Percentiles rank a stretch among this genome's conserved stretches.
These are phyloP conservation scores for Steinernema khuongi DNA, from an alignment of 1,140 invertebrate species.

Conservation along the genomic window DNA sequence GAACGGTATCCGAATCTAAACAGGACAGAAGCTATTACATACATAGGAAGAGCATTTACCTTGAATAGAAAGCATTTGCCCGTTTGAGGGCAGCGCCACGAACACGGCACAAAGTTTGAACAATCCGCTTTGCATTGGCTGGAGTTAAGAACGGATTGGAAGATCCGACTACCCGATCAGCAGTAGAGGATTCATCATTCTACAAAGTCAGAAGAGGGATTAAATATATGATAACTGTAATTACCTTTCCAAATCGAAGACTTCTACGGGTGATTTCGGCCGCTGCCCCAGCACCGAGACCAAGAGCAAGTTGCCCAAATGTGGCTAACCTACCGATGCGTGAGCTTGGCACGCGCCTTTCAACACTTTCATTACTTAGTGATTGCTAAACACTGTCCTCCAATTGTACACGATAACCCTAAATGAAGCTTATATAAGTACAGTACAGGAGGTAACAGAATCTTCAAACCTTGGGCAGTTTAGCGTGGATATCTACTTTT, in stretches of 20 bases:
- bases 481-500: conserved; percentile 12
- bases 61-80: conserved; percentile 95
- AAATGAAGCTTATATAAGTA: conserved; percentile 34
- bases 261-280: conserved; percentile 81
- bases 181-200: background rate
- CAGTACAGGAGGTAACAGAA: background rate
- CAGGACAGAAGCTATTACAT: conserved; percentile 25
- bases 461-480: conserved; percentile 26
- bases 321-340: conserved; percentile 49
- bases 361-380: conserved; percentile 39
- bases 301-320: conserved; percentile 52
- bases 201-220: conserved; percentile 1
- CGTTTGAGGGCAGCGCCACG: conserved; percentile 93
- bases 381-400: background rate
- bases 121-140: conserved; percentile 92
- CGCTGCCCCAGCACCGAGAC: conserved; percentile 75
- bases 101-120: conserved; percentile 91
- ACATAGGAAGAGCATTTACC: conserved; percentile 52
- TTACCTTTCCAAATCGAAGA: conserved; percentile 62
- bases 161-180: conserved; percentile 23
- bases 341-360: conserved; percentile 46
- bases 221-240: too few relatives aligned
- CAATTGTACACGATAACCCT: conserved; percentile 41
- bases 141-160: conserved; percentile 67
- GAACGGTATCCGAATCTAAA: conserved; percentile 79